These are phyloP conservation scores for Heterodera filipjevi DNA, from an alignment of 2,888 invertebrate species.

Conservation along the genomic window DNA sequence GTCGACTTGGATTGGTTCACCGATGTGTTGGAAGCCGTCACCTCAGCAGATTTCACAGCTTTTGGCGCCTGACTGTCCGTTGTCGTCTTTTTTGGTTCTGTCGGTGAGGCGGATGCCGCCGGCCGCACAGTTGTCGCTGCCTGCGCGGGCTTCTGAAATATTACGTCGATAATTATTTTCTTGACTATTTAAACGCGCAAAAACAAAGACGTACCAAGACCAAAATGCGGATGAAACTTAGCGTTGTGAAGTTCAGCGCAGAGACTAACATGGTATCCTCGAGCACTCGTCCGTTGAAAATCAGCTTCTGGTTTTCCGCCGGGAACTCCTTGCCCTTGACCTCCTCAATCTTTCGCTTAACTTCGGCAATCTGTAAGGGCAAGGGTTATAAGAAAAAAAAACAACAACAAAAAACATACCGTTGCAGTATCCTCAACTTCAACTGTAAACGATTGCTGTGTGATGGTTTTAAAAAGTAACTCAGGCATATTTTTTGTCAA, in stretches of 20 bases:
- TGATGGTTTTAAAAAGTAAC: conserved; percentile 57
- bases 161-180: conserved; percentile 64
- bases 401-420: conserved; percentile 7
- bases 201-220: conserved; percentile 42
- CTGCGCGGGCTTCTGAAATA: conserved; percentile 59
- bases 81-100: neutral
- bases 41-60: neutral
- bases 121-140: conserved; percentile 19
- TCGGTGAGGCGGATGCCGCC: conserved; percentile 23
- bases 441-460: conserved; percentile 53
- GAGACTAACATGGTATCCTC: conserved; percentile 48
- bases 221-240: conserved; percentile 62
- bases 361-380: conserved; percentile 50
- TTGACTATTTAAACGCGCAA: conserved; percentile 43
- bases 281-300: conserved; percentile 63
- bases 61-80: neutral
- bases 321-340: conserved; percentile 46
- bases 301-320: conserved; percentile 57
- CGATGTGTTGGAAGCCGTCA: neutral
- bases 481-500: neutral
- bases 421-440: conserved; percentile 50
- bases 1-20: neutral
- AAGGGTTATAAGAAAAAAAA: neutral
- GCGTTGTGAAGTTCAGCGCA: conserved; percentile 47
- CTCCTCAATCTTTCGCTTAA: conserved; percentile 52